Evolutionary conservation across 1,140 invertebrate species (phyloP), one percentile per base, ranked within the genome.

Genomic region (Drosophila quadrilineata): DNA sequence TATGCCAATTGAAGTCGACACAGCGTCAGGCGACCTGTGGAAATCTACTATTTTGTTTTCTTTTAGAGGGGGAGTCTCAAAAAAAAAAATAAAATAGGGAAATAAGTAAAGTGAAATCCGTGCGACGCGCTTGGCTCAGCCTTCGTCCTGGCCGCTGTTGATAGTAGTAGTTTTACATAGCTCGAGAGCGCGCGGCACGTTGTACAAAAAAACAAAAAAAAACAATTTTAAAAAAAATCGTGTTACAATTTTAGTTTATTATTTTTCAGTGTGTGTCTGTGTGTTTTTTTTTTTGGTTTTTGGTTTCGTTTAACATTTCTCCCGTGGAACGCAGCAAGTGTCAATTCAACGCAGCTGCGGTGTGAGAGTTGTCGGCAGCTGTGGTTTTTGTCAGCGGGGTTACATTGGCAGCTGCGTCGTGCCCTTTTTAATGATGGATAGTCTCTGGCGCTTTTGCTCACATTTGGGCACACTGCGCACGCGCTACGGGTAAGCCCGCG

Each of bases 391-490:
- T 71, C 41, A 54, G 56, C 75, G 70, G 71, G 71, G 57, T 46
- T 17, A 24, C 49, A 24, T 33, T 33, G 68, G 57, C 56, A 70
- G 57, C 65, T 45, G 60, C 63, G 60, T 3, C 26, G 24, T 59
- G 22, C n/a, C 28, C 24, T 22, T 41, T 17, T 21, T 38, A 26
- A 64, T 77, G 70, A 84, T 84, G 77, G 77, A 84, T 85, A 77
- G 77, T 85, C 77, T 80, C 68, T 66, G 77, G 41, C 77, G 76
- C 49, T 82, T 75, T 65, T 82, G 68, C 58, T 75, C 77, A 57
- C 48, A n/a, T n/a, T n/a, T 77, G 16, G 50, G 60, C 14, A 36
- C 49, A 21, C 33, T 84, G 79, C 77, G 79, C 77, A 84, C 71
- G 77, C 77, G 77, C 69, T 84, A 56, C 70, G 74, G 77, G 77